Evolutionary conservation across 2,888 invertebrate species (phyloP), one percentile per base, ranked within the genome.

Genomic region (Acrobasis consociella): DNA sequence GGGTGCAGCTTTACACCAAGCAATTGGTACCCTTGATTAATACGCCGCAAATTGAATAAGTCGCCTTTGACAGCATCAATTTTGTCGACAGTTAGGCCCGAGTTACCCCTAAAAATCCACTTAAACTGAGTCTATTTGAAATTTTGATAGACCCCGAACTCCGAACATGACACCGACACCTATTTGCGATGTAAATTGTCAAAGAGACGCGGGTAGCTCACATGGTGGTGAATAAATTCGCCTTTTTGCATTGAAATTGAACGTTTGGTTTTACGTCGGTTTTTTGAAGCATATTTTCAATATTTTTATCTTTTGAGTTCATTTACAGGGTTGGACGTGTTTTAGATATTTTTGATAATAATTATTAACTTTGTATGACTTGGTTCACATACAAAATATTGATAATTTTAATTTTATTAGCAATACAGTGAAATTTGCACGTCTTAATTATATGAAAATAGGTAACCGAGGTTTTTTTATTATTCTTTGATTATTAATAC

Each of bases 111-210:
- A 88, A 91, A 91, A 91, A 91, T 90, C 82, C 87, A 91, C 86
- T 91, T 91, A 87, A 69, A 77, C 68, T 72, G 77, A 56, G 83
- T 85, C 89, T 81, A 90, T 91, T 91, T 90, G 86, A 86, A 91
- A 89, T 89, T 91, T 91, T 89, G 87, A 91, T 90, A 87, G 86
- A 88, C 86, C 85, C 87, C 80, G 67, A 70, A 87, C 85, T 85
- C 86, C 80, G 67, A 70, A 85, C 89, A 89, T 91, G 91, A 89
- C 89, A 91, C 88, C 88, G 84, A 72, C 83, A 85, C 89, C 89
- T 85, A 91, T 91, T 92, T 88, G 80, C 85, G 81, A 91, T 91
- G 91, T 89, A 92, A 91, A 91, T 92, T 92, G 91, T 90, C 92
- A 90, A 91, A 91, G 87, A 73, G 79, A 76, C 58, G 67, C 15